Evolutionary conservation across 2,888 invertebrate species (phyloP).

Genomic region (Hypercompe scribonia): DNA sequence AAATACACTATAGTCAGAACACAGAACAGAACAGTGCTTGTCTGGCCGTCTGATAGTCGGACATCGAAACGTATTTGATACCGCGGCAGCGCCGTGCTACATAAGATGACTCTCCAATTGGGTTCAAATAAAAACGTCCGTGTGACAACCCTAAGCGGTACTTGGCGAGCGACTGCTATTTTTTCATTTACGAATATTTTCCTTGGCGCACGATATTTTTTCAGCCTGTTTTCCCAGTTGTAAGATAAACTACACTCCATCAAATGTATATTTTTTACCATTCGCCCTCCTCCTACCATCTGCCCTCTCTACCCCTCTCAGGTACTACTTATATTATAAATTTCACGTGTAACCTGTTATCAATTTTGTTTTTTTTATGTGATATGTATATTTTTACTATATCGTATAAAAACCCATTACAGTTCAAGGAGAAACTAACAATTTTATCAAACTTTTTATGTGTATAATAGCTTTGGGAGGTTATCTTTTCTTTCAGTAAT

Average conservation of each 20-base stretch:
- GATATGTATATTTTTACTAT: slow-evolving; percentile 30
- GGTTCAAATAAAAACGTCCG: not conserved
- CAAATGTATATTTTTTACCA: slow-evolving; percentile 82
- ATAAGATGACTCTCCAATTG: not conserved
- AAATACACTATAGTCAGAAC: too few relatives aligned
- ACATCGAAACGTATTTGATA: not conserved
- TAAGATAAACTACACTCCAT: slow-evolving; percentile 86
- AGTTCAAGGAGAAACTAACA: not conserved
- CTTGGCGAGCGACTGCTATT: slow-evolving; percentile 76
- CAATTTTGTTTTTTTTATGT: slow-evolving; percentile 51
- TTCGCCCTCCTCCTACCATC: slow-evolving; percentile 49
- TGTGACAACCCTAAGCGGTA: slow-evolving; percentile 67
- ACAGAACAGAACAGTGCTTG: too few relatives aligned
- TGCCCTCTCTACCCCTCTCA: slow-evolving; percentile 34
- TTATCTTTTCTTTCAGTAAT: too few relatives aligned
- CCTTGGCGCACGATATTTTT: slow-evolving; percentile 85
- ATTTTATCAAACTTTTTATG: not conserved
- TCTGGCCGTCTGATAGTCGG: not conserved
- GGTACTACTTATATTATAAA: slow-evolving; percentile 50
- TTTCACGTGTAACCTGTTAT: slow-evolving; percentile 53
- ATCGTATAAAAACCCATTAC: slow-evolving; percentile 17
- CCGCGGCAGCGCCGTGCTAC: not conserved
- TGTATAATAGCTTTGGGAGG: too few relatives aligned
- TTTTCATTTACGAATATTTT: slow-evolving; percentile 87
- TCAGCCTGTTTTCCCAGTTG: slow-evolving; percentile 84